phyloP scores from a whole-genome alignment of 2,888 invertebrate genomes.

The Muschampia plurimacula region DNA sequence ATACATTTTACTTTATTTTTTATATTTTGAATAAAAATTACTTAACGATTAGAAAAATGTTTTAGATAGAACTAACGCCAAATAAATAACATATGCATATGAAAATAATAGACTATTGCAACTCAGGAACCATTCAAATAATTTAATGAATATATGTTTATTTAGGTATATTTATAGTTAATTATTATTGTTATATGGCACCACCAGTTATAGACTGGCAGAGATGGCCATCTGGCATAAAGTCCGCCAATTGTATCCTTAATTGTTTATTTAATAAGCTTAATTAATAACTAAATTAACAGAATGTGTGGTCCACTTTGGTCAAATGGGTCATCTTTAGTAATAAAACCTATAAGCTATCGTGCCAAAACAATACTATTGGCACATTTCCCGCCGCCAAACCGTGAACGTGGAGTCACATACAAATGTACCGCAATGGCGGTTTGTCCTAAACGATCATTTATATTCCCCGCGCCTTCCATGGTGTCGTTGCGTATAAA shows the following conservation, averaged over 20 bases:
- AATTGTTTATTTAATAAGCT: too few relatives aligned
- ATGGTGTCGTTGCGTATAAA: slow-evolving; percentile 13
- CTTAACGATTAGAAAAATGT: too few relatives aligned
- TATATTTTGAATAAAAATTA: too few relatives aligned
- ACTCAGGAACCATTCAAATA: not conserved
- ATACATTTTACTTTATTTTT: too few relatives aligned
- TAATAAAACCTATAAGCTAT: not conserved
- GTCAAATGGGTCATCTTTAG: not conserved
- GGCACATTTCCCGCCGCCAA: not conserved
- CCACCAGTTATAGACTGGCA: too few relatives aligned
- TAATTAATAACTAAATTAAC: not conserved
- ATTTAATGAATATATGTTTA: not conserved
- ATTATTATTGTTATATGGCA: too few relatives aligned
- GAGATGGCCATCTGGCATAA: too few relatives aligned
- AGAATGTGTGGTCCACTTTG: not conserved
- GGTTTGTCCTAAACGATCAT: slow-evolving; percentile 18
- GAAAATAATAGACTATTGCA: not conserved
- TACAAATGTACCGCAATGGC: slow-evolving; percentile 21
- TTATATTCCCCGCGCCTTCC: slow-evolving; percentile 20
- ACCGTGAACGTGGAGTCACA: slow-evolving; percentile 2
- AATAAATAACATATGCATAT: too few relatives aligned
- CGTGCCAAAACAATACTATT: not conserved
- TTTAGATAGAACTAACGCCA: too few relatives aligned
- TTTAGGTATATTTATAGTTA: too few relatives aligned
- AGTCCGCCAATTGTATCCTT: too few relatives aligned